Percentiles rank a stretch among this genome's conserved stretches.
Conservation (phyloP, 1,140 invertebrate genomes). For the Drosophila pallidifrons region DNA sequence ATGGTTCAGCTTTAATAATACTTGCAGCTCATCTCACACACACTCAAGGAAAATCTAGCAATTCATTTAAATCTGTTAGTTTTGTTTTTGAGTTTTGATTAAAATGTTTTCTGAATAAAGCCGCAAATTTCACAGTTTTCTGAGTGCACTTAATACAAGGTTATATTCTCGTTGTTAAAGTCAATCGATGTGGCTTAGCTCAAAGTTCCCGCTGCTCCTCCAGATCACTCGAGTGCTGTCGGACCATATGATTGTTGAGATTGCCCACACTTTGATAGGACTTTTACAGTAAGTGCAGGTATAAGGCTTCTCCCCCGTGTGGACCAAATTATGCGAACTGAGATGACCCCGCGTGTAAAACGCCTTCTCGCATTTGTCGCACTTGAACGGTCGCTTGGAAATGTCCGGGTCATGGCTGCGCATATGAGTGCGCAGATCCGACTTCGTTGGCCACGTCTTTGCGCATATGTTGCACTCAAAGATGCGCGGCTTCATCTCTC, state of each 20-base stretch:
- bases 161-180: slow-evolving; percentile 19
- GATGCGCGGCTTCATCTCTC: slow-evolving; percentile 76
- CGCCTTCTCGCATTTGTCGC: slow-evolving; percentile 68
- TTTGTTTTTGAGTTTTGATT: no score
- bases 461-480: slow-evolving; percentile 60
- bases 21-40: slow-evolving; percentile 6
- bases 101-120: no score
- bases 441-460: slow-evolving; percentile 75
- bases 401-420: slow-evolving; percentile 70
- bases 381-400: slow-evolving; percentile 76
- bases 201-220: slow-evolving; percentile 58
- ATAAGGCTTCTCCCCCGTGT: slow-evolving; percentile 77
- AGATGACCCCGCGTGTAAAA: slow-evolving; percentile 79
- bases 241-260: slow-evolving; percentile 74
- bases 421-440: slow-evolving; percentile 78
- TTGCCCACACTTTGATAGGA: slow-evolving; percentile 79
- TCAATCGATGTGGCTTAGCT: neutral
- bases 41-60: neutral
- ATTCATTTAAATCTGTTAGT: no score
- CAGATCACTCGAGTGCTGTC: slow-evolving; percentile 59
- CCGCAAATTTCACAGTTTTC: neutral
- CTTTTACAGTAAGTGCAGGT: slow-evolving; percentile 64
- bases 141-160: slow-evolving; percentile 7
- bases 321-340: slow-evolving; percentile 70
- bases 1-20: slow-evolving; percentile 33